Conservation (phyloP, 1,140 invertebrate genomes). For the Cephus cinctus region DNA sequence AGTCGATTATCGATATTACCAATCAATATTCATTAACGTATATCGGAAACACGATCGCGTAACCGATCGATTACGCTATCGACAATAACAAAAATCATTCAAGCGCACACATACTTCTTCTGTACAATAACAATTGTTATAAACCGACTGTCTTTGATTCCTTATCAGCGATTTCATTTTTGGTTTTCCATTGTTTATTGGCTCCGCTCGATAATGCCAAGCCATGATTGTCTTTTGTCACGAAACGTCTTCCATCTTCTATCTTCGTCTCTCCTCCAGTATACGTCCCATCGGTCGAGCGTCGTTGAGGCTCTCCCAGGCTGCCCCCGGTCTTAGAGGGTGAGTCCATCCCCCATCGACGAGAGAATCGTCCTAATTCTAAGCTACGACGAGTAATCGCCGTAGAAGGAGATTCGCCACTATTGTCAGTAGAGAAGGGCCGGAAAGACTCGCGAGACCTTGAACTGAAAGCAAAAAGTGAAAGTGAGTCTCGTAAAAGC, state of each 20-base stretch:
- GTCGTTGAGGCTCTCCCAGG: neutral
- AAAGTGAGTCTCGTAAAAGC: too few species aligned
- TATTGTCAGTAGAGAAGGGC: constrained; percentile 32
- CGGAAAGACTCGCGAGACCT: constrained; percentile 36
- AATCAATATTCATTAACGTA: too few species aligned
- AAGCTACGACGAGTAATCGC: constrained; percentile 15
- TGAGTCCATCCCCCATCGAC: neutral
- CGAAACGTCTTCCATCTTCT: constrained; percentile 31
- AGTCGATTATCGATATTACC: too few species aligned
- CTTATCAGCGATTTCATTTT: too few species aligned
- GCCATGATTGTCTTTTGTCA: constrained; percentile 48
- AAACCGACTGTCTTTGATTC: neutral
- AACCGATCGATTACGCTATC: too few species aligned
- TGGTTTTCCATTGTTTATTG: too few species aligned
- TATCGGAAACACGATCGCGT: too few species aligned
- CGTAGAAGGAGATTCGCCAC: constrained; percentile 28
- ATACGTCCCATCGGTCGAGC: too few species aligned
- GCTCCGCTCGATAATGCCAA: too few species aligned
- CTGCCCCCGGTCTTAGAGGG: too few species aligned
- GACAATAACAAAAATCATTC: constrained; percentile 9
- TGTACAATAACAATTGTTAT: constrained; percentile 21
- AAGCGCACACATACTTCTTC: constrained; percentile 11
- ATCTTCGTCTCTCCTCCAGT: constrained; percentile 11
- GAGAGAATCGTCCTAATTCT: neutral
- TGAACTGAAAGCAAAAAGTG: constrained; percentile 45